Base-by-base conservation (phyloP, 2,888 invertebrate species). In the Drosophila borborema region DNA sequence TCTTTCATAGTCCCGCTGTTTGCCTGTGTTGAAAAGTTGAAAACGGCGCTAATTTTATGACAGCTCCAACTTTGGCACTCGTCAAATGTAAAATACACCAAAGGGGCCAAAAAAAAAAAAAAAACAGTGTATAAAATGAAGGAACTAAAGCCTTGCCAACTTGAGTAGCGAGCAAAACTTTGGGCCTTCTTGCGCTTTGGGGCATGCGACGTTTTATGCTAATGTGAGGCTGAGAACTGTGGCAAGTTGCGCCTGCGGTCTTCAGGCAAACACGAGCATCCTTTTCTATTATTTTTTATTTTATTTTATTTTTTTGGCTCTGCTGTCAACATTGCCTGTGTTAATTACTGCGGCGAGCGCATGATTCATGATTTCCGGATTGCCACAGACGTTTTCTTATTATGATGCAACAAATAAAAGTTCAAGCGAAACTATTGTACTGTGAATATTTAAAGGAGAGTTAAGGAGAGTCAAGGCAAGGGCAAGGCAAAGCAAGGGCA, bases 321-420 rank as follows among this genome's bases (percentile, higher is more conserved):
- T 16, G 51, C 31, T 12, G 31, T 51, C 64, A 49, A 46, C 23
- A 45, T n/a, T 38, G 53, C 74, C 74, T 74, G 77, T 86, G 86
- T 90, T 90, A 86, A 86, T 86, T 90, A 86, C 90, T 86, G 81
- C 79, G 84, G 90, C 74, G 64, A 82, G 88, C 82, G 61, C 72
- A 82, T 86, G 84, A 85, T 78, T 86, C 86, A 89, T 90, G 89
- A 86, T 84, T 89, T 86, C 84, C 90, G 79, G 75, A 79, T 75
- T 79, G 64, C 54, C 65, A 54, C 65, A 66, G 68, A 69, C 80
- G 76, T 67, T 80, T 74, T 83, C 84, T 89, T 89, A 86, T 90
- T 86, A 84, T 90, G 84, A 74, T 74, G 77, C 81, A 86, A 55
- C 62, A 65, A 55, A 43, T n/a, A 55, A 46, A 36, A 46, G 31